Evolutionary conservation across 2,888 invertebrate species (phyloP).

Genomic region (Dendrolimus houi): DNA sequence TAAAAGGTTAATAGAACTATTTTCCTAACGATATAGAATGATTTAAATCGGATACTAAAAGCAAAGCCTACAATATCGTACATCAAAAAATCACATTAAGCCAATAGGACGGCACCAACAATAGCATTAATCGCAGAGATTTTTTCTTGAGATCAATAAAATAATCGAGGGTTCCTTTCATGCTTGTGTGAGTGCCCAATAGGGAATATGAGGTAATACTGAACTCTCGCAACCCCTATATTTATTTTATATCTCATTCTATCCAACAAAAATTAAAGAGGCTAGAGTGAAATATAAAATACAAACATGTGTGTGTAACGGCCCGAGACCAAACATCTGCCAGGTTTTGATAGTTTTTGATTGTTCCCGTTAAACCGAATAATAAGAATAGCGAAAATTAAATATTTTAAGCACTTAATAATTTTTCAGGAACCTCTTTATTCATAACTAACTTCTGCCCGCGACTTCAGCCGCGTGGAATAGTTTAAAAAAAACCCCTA

Average conservation of each 20-base stretch:
- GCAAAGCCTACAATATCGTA: neutral
- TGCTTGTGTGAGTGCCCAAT: conserved; percentile 39
- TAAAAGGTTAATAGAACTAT: too few relatives aligned
- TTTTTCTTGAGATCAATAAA: conserved; percentile 55
- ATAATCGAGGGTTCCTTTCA: conserved; percentile 46
- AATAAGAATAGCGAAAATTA: conserved; percentile 31
- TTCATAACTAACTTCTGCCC: too few relatives aligned
- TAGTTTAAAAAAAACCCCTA: too few relatives aligned
- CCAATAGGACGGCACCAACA: conserved; percentile 13
- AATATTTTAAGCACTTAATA: neutral
- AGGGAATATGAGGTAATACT: conserved; percentile 50
- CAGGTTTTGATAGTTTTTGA: conserved; percentile 55
- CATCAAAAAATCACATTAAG: conserved; percentile 4
- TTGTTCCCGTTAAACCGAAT: conserved; percentile 38
- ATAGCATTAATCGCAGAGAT: conserved; percentile 39
- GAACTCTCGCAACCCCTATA: conserved; percentile 66
- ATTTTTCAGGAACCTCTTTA: too few relatives aligned
- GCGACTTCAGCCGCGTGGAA: too few relatives aligned
- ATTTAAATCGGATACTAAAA: neutral
- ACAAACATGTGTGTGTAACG: conserved; percentile 33
- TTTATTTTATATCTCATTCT: conserved; percentile 29
- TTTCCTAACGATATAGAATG: neutral
- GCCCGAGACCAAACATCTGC: conserved; percentile 68
- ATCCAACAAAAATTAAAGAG: conserved; percentile 6
- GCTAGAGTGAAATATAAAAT: conserved; percentile 22